Percentiles rank a stretch among this genome's conserved stretches.
These are phyloP conservation scores for Bugula neritina DNA, from an alignment of 2,888 invertebrate species.

Conservation along the genomic window DNA sequence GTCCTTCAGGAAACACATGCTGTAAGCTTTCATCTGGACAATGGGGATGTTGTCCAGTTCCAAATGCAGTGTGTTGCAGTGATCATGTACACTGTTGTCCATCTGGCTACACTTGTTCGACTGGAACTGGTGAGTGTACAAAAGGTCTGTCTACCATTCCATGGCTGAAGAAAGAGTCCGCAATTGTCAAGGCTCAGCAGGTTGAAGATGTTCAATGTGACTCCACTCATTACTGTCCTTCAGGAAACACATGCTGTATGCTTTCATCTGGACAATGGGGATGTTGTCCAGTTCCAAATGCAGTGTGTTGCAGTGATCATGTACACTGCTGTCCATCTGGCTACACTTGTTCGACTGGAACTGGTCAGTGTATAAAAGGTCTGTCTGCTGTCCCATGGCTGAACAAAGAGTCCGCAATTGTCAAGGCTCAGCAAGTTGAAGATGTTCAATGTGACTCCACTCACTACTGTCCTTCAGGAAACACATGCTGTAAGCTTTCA, in stretches of 20 bases:
- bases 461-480: constrained; percentile 30
- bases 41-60: constrained; percentile 33
- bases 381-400: constrained; percentile 27
- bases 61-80: constrained; percentile 35
- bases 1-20: constrained; percentile 32
- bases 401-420: constrained; percentile 25
- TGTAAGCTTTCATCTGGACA: constrained; percentile 29
- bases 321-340: constrained; percentile 38
- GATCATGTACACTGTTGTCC: constrained; percentile 39
- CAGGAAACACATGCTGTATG: constrained; percentile 32
- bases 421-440: not conserved
- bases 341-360: constrained; percentile 31
- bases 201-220: not conserved
- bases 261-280: constrained; percentile 30
- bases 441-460: not conserved
- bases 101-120: constrained; percentile 32
- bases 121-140: constrained; percentile 15
- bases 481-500: constrained; percentile 32
- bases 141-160: not conserved
- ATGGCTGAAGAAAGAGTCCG: not conserved
- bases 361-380: not conserved
- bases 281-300: constrained; percentile 34
- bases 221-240: constrained; percentile 29
- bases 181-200: not conserved
- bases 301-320: constrained; percentile 37